These are phyloP conservation scores for Oeneis ivallda DNA, from an alignment of 2,888 invertebrate species.

Conservation along the genomic window DNA sequence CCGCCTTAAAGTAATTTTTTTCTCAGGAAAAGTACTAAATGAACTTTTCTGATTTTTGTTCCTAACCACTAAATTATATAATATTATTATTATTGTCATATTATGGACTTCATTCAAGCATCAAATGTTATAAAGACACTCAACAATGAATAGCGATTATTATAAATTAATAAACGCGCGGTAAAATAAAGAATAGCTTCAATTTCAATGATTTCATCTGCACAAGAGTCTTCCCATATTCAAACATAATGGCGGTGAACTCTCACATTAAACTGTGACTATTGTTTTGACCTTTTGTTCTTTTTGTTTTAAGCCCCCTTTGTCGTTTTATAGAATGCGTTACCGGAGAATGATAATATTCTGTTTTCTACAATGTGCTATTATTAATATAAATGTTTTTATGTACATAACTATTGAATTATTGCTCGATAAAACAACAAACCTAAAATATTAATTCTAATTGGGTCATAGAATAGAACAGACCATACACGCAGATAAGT, in stretches of 20 bases:
- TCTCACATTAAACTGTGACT: conserved; percentile 71
- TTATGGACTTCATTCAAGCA: conserved; percentile 1
- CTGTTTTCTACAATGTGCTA: conserved; percentile 30
- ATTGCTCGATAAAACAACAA: neutral
- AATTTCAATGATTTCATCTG: conserved; percentile 58
- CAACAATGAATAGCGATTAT: conserved; percentile 32
- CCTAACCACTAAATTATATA: too few relatives aligned
- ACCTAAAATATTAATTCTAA: too few relatives aligned
- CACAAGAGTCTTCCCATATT: conserved; percentile 63
- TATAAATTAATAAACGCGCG: conserved; percentile 35
- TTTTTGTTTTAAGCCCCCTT: conserved; percentile 68
- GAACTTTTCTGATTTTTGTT: too few relatives aligned
- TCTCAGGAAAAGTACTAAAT: too few relatives aligned
- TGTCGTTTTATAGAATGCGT: conserved; percentile 50
- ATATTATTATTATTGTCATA: neutral
- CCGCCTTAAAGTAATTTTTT: too few relatives aligned
- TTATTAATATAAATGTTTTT: conserved; percentile 25
- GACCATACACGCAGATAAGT: too few relatives aligned
- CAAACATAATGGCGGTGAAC: conserved; percentile 63
- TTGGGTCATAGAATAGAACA: too few relatives aligned
- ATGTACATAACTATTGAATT: neutral
- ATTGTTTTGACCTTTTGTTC: conserved; percentile 69
- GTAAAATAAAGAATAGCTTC: conserved; percentile 46
- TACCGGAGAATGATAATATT: conserved; percentile 53
- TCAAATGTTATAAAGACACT: conserved; percentile 35